Evolutionary conservation across 2,113 vertebrate genomes (phyloP).

Genomic region (Hydrochoerus hydrochaeris): DNA sequence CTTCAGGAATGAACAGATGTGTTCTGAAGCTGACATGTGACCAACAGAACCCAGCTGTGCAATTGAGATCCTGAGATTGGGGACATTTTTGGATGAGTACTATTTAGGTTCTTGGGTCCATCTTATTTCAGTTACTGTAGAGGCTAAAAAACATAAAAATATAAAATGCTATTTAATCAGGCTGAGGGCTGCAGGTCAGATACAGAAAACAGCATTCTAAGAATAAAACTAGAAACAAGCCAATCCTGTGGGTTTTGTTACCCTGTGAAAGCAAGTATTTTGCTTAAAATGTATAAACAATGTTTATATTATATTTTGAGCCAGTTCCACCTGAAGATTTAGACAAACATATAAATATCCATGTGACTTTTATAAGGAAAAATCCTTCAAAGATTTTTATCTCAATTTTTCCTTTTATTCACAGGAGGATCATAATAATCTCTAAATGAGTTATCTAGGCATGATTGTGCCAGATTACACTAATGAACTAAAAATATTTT

Average conservation of each 20-base stretch:
- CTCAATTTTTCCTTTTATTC: conserved; percentile 29
- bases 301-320: conserved; percentile 46
- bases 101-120: conserved; percentile 60
- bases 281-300: background rate
- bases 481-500: conserved; percentile 38
- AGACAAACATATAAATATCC: background rate
- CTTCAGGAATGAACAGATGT: conserved; percentile 83
- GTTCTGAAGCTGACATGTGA: conserved; percentile 78
- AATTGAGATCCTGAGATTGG: conserved; percentile 74
- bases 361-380: background rate
- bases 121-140: conserved; percentile 74
- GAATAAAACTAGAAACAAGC: conserved; percentile 35
- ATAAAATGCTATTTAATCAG: conserved; percentile 49
- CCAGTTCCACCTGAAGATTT: conserved; percentile 17
- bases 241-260: conserved; percentile 1
- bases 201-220: conserved; percentile 56
- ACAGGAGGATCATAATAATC: background rate
- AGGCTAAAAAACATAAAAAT: conserved; percentile 57
- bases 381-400: background rate
- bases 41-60: conserved; percentile 82
- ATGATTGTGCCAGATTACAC: conserved; percentile 32
- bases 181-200: background rate
- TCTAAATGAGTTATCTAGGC: conserved; percentile 9
- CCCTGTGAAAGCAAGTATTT: background rate
- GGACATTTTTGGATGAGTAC: conserved; percentile 75